Evolutionary conservation across 2,888 invertebrate genomes (phyloP).

Genomic region (Lasioglossum lativentre): DNA sequence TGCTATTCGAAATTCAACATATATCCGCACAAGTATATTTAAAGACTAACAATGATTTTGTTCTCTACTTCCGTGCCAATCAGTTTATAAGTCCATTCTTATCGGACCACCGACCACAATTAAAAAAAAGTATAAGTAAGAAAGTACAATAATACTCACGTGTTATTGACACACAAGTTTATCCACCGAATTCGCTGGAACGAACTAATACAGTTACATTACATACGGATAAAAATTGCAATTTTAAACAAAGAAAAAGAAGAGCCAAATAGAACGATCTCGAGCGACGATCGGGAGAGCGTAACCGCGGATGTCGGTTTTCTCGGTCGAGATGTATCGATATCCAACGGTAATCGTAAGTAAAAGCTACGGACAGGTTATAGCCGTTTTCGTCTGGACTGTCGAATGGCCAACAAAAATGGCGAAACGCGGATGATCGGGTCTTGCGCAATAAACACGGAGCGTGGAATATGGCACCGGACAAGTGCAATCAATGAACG

Average conservation of each 20-base stretch:
- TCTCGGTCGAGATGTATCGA: slow-evolving; percentile 41
- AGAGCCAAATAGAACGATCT: background rate
- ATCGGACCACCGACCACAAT: background rate
- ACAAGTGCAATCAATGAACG: slow-evolving; percentile 78
- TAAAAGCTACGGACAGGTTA: slow-evolving; percentile 20
- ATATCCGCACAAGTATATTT: background rate
- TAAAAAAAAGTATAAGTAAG: background rate
- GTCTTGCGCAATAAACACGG: slow-evolving; percentile 51
- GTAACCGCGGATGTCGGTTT: slow-evolving; percentile 20
- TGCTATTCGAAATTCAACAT: background rate
- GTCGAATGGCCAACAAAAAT: slow-evolving; percentile 53
- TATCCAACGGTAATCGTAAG: slow-evolving; percentile 9
- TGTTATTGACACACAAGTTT: slow-evolving; percentile 13
- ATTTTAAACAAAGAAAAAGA: background rate
- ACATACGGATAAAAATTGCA: background rate
- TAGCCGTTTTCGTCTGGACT: slow-evolving; percentile 48
- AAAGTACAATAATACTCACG: slow-evolving; percentile 38
- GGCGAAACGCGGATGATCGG: slow-evolving; percentile 48
- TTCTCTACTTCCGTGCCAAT: background rate
- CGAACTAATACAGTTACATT: background rate
- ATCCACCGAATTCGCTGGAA: slow-evolving; percentile 31
- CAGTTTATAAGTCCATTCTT: background rate
- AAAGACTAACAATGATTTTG: background rate
- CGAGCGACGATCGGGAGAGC: slow-evolving; percentile 12
- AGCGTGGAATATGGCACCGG: slow-evolving; percentile 76